Evolutionary conservation across 1,140 invertebrate species (phyloP).

Genomic region (Magallana angulata): DNA sequence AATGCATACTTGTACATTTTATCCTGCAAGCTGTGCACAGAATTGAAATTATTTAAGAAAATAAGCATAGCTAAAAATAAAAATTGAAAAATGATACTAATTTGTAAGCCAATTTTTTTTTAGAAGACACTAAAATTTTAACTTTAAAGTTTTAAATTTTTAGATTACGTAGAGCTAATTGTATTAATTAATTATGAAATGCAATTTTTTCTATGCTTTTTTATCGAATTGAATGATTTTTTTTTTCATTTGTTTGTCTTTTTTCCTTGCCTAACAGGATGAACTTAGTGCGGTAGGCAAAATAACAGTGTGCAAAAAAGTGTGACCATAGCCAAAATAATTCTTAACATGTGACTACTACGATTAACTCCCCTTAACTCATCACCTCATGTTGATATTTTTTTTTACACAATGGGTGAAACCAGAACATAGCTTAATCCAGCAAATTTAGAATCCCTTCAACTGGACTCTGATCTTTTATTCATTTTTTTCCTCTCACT

Average conservation of each 20-base stretch:
- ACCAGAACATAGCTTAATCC: too few relatives aligned
- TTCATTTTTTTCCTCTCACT: background rate
- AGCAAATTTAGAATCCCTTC: too few relatives aligned
- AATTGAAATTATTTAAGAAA: too few relatives aligned
- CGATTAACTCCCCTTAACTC: too few relatives aligned
- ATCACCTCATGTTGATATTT: too few relatives aligned
- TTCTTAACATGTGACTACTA: conserved; percentile 5
- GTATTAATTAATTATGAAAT: background rate
- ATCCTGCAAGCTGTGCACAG: conserved; percentile 3
- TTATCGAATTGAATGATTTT: background rate
- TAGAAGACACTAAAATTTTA: background rate
- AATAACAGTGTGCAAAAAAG: background rate
- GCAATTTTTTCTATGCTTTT: background rate
- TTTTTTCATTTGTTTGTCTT: background rate
- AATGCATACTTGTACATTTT: background rate
- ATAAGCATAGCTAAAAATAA: background rate
- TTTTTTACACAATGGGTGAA: too few relatives aligned
- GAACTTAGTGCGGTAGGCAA: conserved; percentile 43
- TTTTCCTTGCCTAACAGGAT: conserved; percentile 41
- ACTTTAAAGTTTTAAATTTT: background rate
- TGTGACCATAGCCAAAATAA: conserved; percentile 37
- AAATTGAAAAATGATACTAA: background rate
- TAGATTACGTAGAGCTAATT: background rate
- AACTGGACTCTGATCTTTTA: background rate
- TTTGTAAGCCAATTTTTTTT: background rate